These are phyloP conservation scores for Drosophila cyrtoloma DNA, from an alignment of 2,888 invertebrate species.

Conservation along the genomic window DNA sequence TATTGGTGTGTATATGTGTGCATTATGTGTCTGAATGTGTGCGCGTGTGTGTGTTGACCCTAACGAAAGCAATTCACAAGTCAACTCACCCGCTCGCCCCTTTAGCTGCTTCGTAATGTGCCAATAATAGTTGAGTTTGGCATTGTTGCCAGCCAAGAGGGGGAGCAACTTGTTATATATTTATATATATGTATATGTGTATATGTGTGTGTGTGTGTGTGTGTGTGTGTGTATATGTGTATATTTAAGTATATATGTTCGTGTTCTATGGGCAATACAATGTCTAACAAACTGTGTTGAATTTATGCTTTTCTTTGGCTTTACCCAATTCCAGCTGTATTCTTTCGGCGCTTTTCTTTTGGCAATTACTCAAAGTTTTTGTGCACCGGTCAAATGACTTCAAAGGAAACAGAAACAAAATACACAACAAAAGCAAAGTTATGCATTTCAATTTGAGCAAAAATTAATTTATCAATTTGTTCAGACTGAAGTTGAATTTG, in stretches of 20 bases:
- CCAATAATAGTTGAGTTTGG: conserved; percentile 76
- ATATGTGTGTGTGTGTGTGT: not conserved
- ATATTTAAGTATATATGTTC: conserved; percentile 16
- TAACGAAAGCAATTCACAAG: conserved; percentile 21
- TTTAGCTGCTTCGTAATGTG: conserved; percentile 48
- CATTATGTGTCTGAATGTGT: conserved; percentile 16
- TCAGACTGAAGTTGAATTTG: conserved; percentile 35
- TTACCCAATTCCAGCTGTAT: conserved; percentile 23
- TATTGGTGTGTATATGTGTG: conserved; percentile 27
- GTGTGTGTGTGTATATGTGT: not conserved
- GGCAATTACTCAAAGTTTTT: conserved; percentile 77
- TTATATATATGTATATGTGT: not conserved
- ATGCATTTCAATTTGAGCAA: conserved; percentile 67
- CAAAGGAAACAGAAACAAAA: conserved; percentile 29
- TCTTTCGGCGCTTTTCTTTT: conserved; percentile 41
- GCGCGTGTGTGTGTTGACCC: conserved; percentile 43
- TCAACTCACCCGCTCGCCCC: conserved; percentile 5
- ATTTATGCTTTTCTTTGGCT: conserved; percentile 43
- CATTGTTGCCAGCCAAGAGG: conserved; percentile 54
- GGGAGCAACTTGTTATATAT: conserved; percentile 44
- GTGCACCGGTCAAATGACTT: conserved; percentile 56
- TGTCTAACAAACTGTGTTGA: conserved; percentile 49
- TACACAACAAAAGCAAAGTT: conserved; percentile 38
- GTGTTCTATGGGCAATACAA: conserved; percentile 21
- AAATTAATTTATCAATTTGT: conserved; percentile 71